Evolutionary conservation across 2,797 vertebrate species (phyloP).

Genomic region (Acridotheres tristis): DNA sequence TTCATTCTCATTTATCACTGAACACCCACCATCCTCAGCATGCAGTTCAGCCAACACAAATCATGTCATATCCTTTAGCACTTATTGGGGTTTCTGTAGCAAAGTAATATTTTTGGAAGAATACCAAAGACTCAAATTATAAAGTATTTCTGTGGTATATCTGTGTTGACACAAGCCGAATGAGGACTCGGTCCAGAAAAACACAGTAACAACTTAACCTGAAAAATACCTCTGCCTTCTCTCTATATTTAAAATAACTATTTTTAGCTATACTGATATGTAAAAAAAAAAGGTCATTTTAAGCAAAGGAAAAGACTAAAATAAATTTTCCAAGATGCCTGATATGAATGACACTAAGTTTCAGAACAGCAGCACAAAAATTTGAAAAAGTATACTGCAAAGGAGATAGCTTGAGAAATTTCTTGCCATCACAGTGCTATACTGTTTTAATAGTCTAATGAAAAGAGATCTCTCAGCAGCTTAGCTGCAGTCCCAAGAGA

Average conservation of each 20-base stretch:
- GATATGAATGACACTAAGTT: accelerated
- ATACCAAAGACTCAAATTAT: conserved; percentile 1
- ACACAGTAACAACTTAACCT: neutral
- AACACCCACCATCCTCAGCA: conserved; percentile 25
- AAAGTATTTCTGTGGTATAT: neutral
- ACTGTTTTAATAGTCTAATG: neutral
- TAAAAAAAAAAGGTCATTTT: neutral
- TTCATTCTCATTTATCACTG: neutral
- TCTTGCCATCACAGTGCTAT: neutral
- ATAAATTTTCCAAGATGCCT: neutral
- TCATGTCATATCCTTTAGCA: neutral
- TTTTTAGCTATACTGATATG: neutral
- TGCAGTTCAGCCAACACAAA: conserved; percentile 24
- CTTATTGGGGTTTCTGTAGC: conserved; percentile 31
- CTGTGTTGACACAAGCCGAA: neutral
- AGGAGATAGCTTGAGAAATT: neutral
- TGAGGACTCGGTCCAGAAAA: neutral
- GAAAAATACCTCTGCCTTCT: neutral
- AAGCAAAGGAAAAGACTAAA: neutral
- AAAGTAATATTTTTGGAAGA: conserved; percentile 16
- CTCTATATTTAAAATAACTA: neutral
- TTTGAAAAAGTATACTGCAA: neutral
- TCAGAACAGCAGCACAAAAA: neutral
- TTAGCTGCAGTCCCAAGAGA: neutral
- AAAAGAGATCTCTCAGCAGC: neutral